A percentile compares a stretch with the other conserved stretches of the same genome.
Conservation (phyloP, 1,140 invertebrate genomes). For the Drosophila suzukii region DNA sequence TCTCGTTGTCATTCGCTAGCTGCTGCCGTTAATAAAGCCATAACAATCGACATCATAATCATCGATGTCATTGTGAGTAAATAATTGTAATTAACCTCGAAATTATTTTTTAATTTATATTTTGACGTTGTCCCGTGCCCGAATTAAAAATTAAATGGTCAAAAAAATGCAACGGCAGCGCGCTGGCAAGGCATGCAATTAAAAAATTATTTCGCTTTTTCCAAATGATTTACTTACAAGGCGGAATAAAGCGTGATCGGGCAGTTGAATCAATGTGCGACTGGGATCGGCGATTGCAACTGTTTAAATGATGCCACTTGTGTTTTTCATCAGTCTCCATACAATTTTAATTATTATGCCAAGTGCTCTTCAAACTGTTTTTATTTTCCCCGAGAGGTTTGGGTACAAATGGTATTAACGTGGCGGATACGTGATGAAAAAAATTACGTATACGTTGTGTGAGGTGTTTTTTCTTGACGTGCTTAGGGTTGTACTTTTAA, state of each 20-base stretch:
- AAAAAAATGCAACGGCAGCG: not conserved
- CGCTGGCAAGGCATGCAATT: conserved; percentile 9
- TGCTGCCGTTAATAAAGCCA: conserved; percentile 58
- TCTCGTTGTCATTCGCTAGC: conserved; percentile 3
- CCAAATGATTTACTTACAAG: conserved; percentile 30
- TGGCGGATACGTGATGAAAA: conserved; percentile 38
- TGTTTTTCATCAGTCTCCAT: conserved; percentile 6
- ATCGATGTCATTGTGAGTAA: conserved; percentile 63
- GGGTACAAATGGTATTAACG: conserved; percentile 20
- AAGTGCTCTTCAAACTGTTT: conserved; percentile 34
- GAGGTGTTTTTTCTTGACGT: not conserved
- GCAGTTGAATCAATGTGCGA: not conserved
- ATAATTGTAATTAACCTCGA: conserved; percentile 66
- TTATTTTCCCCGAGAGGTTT: conserved; percentile 3
- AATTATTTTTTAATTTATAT: conserved; percentile 59
- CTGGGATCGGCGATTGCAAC: conserved; percentile 9
- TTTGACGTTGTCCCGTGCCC: conserved; percentile 2
- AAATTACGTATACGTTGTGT: not conserved
- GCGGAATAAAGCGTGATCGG: conserved; percentile 18
- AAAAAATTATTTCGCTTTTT: conserved; percentile 15
- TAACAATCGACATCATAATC: conserved; percentile 68
- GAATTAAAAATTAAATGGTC: conserved; percentile 22
- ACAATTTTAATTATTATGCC: conserved; percentile 40
- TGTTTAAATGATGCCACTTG: conserved; percentile 29
- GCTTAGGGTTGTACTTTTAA: not conserved